These are phyloP conservation scores for Neolamprologus ventralis DNA, from an alignment of 2,113 vertebrate species.

Conservation along the genomic window DNA sequence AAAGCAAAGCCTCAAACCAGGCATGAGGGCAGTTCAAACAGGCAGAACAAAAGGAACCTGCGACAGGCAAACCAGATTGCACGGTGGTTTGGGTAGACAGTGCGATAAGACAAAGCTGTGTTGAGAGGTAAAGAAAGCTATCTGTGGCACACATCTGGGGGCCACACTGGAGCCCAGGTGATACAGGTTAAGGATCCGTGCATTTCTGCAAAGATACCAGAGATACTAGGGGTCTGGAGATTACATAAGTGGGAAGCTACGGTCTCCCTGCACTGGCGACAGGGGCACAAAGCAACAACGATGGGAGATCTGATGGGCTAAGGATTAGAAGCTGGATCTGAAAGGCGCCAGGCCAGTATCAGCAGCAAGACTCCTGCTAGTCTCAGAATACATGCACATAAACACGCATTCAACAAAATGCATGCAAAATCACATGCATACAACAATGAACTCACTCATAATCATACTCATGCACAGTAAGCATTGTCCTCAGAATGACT, in stretches of 20 bases:
- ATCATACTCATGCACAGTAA: not conserved
- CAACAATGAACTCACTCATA: constrained; percentile 23
- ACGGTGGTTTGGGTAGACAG: constrained; percentile 51
- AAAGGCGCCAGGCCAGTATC: constrained; percentile 74
- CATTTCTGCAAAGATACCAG: constrained; percentile 43
- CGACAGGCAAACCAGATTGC: constrained; percentile 41
- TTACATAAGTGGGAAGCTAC: constrained; percentile 58
- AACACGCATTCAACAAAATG: not conserved
- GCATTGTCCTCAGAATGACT: constrained; percentile 20
- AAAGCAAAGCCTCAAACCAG: constrained; percentile 26
- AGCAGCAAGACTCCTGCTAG: constrained; percentile 57
- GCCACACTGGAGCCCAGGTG: constrained; percentile 67
- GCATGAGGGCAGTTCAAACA: constrained; percentile 61
- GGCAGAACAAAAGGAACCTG: constrained; percentile 54
- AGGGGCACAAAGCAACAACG: constrained; percentile 55
- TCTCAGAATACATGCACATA: constrained; percentile 44
- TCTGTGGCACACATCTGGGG: constrained; percentile 61
- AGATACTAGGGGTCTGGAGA: constrained; percentile 67
- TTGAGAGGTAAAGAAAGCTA: constrained; percentile 73
- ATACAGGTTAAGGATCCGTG: constrained; percentile 49
- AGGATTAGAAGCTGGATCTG: constrained; percentile 72
- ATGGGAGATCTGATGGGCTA: constrained; percentile 72
- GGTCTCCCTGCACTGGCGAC: constrained; percentile 53
- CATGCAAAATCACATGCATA: constrained; percentile 10
- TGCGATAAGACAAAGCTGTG: constrained; percentile 61